phyloP scores from a whole-genome alignment of 2,797 vertebrate species.

The Merluccius polli region DNA sequence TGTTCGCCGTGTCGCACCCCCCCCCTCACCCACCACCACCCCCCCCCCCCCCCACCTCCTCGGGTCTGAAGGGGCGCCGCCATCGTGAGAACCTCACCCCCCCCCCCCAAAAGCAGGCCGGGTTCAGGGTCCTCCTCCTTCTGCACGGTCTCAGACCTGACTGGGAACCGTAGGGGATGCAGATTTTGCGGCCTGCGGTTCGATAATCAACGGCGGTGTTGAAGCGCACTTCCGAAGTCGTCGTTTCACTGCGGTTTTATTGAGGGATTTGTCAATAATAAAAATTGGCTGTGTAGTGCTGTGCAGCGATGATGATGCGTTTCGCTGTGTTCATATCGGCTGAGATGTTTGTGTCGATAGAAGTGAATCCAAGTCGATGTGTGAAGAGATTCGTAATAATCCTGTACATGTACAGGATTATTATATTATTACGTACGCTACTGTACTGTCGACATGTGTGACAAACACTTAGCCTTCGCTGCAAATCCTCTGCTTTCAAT shows the following conservation, averaged over 20 bases:
- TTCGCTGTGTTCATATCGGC: constrained; percentile 28
- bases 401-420: too few species aligned
- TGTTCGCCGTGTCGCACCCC: constrained; percentile 40
- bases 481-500: constrained; percentile 16
- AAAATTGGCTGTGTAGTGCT: neutral
- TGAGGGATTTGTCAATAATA: constrained; percentile 19
- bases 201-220: constrained; percentile 51
- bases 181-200: constrained; percentile 47
- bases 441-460: too few species aligned
- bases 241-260: constrained; percentile 13
- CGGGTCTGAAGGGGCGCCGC: constrained; percentile 66
- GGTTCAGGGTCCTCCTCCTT: constrained; percentile 49
- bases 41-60: too few species aligned
- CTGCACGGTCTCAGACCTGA: constrained; percentile 46
- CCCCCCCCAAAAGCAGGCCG: constrained; percentile 38
- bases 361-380: neutral
- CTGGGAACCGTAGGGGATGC: constrained; percentile 46
- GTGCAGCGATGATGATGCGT: constrained; percentile 9
- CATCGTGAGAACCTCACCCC: constrained; percentile 46
- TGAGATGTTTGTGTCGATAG: constrained; percentile 28
- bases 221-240: constrained; percentile 37
- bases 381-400: constrained; percentile 7
- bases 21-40: too few species aligned
- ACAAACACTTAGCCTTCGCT: too few species aligned
- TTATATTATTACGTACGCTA: too few species aligned